Evolutionary conservation across 2,797 vertebrate species (phyloP), one percentile per base, ranked within the genome.

Genomic region (Tapera naevia): DNA sequence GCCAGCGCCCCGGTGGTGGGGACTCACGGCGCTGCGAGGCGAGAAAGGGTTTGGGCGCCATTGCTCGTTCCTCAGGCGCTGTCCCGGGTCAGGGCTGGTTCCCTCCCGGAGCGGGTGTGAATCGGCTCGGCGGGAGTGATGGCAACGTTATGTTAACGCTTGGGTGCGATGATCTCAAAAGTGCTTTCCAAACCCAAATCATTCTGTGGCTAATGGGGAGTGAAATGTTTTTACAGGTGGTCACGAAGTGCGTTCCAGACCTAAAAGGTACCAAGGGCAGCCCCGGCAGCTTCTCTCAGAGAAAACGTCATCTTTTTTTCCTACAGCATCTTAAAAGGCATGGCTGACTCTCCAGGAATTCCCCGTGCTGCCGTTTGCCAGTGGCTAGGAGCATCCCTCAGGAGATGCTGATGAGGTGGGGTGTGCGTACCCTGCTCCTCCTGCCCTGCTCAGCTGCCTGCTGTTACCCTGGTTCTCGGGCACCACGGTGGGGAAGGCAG

Each of bases 31-130:
- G 10, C 39, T 10, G 19, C 23, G 32, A 10, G 35, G 56, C 9
- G 37, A 45, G 66, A 35, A 16, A 1, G 10, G 24, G 1, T 1
- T 17, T 6, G 2, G 2, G 35, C 13, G 39, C 13, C 7, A 2
- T 25, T 18, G 51, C 7, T 4, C 13, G 13, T 51, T 7, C 0
- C 33, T 9, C 17, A 10, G 7, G 61, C 37, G 33, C 5, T 9
- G 43, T 6, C 7, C 4, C 3, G 11, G 3, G 0, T 2, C 19
- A 0, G 32, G 1, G n/a, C 22, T 0, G 27, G 0, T 18, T 37
- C 10, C 9, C 16, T 16, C 14, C 8, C 2, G 50, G 37, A 35
- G 1, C 1, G 18, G 23, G 2, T 25, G 0, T 56, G 17, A 50
- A 0, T 5, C 2, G 5, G 4, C 17, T 8, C 23, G 8, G n/a